phyloP scores from a whole-genome alignment of 1,140 invertebrate genomes.

The Acromyrmex echinatior region DNA sequence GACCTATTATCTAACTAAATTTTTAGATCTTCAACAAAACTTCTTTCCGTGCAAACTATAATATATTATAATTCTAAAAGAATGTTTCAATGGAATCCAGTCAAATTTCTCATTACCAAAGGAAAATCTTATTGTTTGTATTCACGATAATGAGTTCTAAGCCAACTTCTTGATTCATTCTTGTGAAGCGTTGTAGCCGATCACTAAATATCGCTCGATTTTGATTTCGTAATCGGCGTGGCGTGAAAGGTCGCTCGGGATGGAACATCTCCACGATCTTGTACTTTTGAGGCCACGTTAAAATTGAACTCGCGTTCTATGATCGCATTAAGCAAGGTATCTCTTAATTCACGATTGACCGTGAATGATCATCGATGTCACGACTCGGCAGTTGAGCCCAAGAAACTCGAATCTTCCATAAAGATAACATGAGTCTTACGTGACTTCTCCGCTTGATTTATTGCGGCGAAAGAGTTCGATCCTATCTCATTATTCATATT shows the following conservation, averaged over 20 bases:
- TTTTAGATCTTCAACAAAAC: too few species aligned
- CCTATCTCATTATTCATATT: slow-evolving; percentile 16
- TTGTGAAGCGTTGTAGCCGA: not conserved
- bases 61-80: not conserved
- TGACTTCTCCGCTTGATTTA: not conserved
- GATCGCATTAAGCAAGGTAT: slow-evolving; percentile 34
- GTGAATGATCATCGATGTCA: slow-evolving; percentile 38
- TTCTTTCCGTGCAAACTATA: not conserved
- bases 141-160: not conserved
- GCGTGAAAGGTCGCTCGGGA: slow-evolving; percentile 52
- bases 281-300: slow-evolving; percentile 30
- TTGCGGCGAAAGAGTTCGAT: not conserved
- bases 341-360: slow-evolving; percentile 40
- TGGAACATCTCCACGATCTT: slow-evolving; percentile 11
- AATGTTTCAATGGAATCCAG: not conserved
- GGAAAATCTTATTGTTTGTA: not conserved
- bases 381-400: not conserved
- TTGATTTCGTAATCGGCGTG: slow-evolving; percentile 32
- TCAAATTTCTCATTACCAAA: not conserved
- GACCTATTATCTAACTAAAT: too few species aligned
- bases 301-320: slow-evolving; percentile 7
- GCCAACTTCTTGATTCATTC: not conserved
- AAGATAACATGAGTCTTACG: not conserved
- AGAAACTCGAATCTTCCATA: not conserved
- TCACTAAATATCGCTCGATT: slow-evolving; percentile 39